Evolutionary conservation across 2,888 invertebrate species (phyloP).

Genomic region (Lasioglossum zephyrum): DNA sequence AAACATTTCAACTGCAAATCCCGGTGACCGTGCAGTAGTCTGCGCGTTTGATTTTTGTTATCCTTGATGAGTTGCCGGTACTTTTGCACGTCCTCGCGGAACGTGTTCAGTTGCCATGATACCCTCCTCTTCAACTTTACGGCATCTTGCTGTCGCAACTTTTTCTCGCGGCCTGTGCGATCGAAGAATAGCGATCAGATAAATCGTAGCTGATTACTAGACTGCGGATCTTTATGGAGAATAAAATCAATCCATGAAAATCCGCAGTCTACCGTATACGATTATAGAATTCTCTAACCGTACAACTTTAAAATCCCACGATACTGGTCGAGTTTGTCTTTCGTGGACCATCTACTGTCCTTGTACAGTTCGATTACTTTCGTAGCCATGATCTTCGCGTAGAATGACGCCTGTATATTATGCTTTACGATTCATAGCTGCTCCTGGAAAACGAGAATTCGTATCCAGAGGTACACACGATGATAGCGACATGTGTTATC

Average conservation of each 20-base stretch:
- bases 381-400: conserved; percentile 63
- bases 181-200: not conserved
- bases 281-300: conserved; percentile 81
- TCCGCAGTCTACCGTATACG: not conserved
- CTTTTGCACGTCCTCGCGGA: conserved; percentile 86
- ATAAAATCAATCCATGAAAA: no score
- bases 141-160: conserved; percentile 87
- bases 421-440: not conserved
- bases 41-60: conserved; percentile 86
- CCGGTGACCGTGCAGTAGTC: conserved; percentile 86
- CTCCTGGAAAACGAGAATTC: not conserved
- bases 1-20: conserved; percentile 86
- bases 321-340: conserved; percentile 89
- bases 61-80: conserved; percentile 87
- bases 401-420: not conserved
- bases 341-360: conserved; percentile 88
- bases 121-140: conserved; percentile 85
- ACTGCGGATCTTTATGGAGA: no score
- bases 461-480: no score
- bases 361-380: conserved; percentile 85
- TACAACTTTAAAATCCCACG: conserved; percentile 88
- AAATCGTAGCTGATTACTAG: not conserved
- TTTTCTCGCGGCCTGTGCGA: conserved; percentile 87
- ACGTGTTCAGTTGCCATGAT: conserved; percentile 86
- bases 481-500: not conserved